A percentile compares a stretch with the other conserved stretches of the same genome.
phyloP scores from a whole-genome alignment of 1,140 invertebrate genomes.

The Sipha flava region DNA sequence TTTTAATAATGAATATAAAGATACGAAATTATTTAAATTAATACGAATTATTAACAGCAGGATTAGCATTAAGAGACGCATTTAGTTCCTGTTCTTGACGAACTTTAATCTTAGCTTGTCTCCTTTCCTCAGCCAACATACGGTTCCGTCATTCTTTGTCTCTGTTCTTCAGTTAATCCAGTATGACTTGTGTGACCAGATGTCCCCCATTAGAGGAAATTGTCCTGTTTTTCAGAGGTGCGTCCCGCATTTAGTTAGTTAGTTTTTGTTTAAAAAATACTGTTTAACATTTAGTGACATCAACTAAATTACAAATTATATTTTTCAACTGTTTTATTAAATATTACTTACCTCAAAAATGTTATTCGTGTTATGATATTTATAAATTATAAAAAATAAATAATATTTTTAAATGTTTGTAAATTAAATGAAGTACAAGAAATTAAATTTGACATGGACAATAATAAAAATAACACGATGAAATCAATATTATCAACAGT shows the following conservation, averaged over 20 bases:
- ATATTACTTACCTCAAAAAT: no score
- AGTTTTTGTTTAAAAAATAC: no score
- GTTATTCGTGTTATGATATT: no score
- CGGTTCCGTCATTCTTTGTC: slow-evolving; percentile 38
- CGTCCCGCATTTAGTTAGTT: neutral
- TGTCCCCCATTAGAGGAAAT: neutral
- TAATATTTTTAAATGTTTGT: no score
- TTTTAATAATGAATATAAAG: neutral
- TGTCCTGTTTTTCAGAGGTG: neutral
- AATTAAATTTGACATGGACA: no score
- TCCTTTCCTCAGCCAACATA: slow-evolving; percentile 37
- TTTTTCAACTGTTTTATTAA: no score
- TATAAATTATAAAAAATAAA: no score
- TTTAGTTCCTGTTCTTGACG: slow-evolving; percentile 26
- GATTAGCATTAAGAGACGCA: neutral
- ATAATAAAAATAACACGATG: no score
- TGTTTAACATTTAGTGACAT: no score
- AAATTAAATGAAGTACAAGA: no score
- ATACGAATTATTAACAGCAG: neutral
- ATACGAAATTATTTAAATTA: neutral
- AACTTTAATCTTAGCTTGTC: slow-evolving; percentile 34
- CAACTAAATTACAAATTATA: no score
- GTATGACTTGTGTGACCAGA: neutral
- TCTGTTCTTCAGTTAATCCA: slow-evolving; percentile 38
- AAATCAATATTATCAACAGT: no score